phyloP scores from a whole-genome alignment of 2,113 vertebrate genomes.

The Chlorodrepanis virens region DNA sequence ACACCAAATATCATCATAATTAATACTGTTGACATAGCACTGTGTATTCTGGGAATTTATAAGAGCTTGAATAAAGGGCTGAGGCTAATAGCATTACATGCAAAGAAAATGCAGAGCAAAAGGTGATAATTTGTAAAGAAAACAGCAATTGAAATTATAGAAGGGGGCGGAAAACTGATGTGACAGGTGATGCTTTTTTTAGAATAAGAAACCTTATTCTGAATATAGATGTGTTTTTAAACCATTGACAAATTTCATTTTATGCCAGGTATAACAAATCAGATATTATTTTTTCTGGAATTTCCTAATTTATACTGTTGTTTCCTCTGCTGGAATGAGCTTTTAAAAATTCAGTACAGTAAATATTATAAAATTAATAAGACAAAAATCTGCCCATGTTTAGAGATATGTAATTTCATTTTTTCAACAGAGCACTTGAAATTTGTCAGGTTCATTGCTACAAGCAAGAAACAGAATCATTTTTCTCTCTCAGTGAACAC shows the following conservation, averaged over 20 bases:
- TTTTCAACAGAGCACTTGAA: neutral
- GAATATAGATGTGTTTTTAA: neutral
- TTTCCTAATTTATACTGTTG: neutral
- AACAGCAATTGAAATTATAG: neutral
- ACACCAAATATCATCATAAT: neutral
- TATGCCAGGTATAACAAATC: neutral
- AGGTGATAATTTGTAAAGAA: neutral
- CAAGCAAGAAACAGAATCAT: neutral
- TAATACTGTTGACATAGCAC: neutral
- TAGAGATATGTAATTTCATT: neutral
- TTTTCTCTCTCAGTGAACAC: neutral
- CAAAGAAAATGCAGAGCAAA: neutral
- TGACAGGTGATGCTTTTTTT: neutral
- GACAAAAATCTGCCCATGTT: neutral
- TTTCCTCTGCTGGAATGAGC: neutral
- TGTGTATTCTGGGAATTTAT: neutral
- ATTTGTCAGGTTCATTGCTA: neutral
- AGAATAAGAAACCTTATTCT: neutral
- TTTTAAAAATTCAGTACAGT: rapidly evolving
- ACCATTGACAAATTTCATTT: neutral
- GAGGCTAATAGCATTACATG: neutral
- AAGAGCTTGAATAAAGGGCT: neutral
- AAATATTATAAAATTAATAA: neutral
- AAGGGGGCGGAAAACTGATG: neutral
- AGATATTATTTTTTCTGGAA: neutral